These are phyloP conservation scores for Sinohyriopsis cumingii DNA, from an alignment of 2,888 invertebrate genomes.

Conservation along the genomic window DNA sequence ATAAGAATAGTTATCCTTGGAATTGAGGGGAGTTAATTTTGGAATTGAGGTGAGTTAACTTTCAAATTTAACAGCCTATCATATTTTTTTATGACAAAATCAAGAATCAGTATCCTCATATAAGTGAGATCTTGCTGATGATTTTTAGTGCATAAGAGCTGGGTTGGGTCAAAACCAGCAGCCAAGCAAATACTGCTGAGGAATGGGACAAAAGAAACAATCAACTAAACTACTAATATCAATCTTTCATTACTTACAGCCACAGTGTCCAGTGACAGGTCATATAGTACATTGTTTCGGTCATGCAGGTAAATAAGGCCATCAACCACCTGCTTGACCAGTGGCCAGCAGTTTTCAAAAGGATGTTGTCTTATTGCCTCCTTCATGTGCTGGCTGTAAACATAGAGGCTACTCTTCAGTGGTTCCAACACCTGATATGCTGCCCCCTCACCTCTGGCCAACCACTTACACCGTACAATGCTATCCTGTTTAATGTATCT, in stretches of 20 bases:
- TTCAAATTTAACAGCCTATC: too few species aligned
- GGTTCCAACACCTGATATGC: conserved; percentile 42
- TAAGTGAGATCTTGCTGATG: too few species aligned
- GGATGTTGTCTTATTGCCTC: conserved; percentile 21
- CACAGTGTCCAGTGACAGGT: conserved; percentile 51
- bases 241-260: conserved; percentile 32
- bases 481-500: conserved; percentile 19
- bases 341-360: conserved; percentile 22
- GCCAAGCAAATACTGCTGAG: too few species aligned
- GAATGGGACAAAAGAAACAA: too few species aligned
- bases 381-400: conserved; percentile 10
- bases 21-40: too few species aligned
- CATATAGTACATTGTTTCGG: conserved; percentile 43
- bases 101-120: too few species aligned
- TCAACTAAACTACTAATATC: too few species aligned
- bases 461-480: conserved; percentile 27
- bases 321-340: conserved; percentile 34
- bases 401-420: conserved; percentile 36
- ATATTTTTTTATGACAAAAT: too few species aligned
- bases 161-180: too few species aligned
- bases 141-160: too few species aligned
- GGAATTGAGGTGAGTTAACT: too few species aligned
- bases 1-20: too few species aligned
- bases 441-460: conserved; percentile 23
- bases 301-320: conserved; percentile 51